phyloP scores from a whole-genome alignment of 2,888 invertebrate genomes.

The Maniola hyperantus region DNA sequence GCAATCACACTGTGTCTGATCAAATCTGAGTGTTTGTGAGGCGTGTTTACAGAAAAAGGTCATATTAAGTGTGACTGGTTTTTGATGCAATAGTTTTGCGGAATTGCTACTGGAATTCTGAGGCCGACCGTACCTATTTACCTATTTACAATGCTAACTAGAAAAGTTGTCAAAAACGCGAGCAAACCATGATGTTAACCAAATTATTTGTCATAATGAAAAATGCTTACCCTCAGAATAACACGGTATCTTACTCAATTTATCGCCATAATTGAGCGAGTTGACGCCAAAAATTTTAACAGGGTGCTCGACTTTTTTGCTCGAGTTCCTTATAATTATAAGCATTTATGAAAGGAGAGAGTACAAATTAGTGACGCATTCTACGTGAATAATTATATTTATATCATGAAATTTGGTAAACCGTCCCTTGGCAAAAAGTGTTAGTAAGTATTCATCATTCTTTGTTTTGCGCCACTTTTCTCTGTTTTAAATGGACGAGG shows the following conservation, averaged over 20 bases:
- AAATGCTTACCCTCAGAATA: conserved; percentile 63
- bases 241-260: conserved; percentile 73
- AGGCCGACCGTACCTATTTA: not conserved
- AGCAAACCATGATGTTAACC: not conserved
- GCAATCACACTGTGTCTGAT: too few species aligned
- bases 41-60: too few species aligned
- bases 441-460: not conserved
- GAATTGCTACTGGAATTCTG: too few species aligned
- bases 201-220: conserved; percentile 71
- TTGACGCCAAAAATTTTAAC: conserved; percentile 43
- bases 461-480: not conserved
- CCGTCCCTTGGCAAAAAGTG: not conserved
- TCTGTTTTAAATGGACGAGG: not conserved
- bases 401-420: conserved; percentile 19
- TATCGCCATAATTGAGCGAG: conserved; percentile 62
- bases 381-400: conserved; percentile 10
- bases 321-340: conserved; percentile 24
- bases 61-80: too few species aligned
- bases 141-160: not conserved
- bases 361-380: conserved; percentile 24
- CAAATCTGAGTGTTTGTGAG: too few species aligned
- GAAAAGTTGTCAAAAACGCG: not conserved
- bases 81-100: too few species aligned
- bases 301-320: conserved; percentile 23
- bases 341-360: conserved; percentile 19